Base-by-base conservation (phyloP, 2,888 invertebrate genomes). In the Iselma pallidipennis region DNA sequence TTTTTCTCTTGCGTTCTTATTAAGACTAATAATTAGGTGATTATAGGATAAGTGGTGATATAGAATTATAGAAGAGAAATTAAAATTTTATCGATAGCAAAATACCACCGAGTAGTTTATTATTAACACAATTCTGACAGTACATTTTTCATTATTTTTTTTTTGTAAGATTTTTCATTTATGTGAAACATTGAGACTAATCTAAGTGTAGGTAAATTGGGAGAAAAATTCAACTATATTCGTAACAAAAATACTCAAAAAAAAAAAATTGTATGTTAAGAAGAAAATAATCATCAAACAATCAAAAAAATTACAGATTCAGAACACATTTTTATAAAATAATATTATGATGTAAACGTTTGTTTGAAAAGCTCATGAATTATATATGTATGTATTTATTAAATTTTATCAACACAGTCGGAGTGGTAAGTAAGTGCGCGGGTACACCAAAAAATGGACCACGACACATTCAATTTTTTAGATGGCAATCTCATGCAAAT, bases 31-130 rank as follows among this genome's bases (percentile, higher is more conserved):
- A 37, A 37, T 6, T 37, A 6, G 2, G 6, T 14, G 42, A 4
- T 6, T 14, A n/a, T 6, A n/a, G 14, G 4, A 6, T 37, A 6
- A 37, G 4, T 14, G 6, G 4, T 37, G 42, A 6, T 4, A 4
- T 2, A 37, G 1, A 28, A 51, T n/a, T 14, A 7, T 4, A 23
- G 7, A 25, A 23, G 14, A 48, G 26, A 28, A 45, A 57, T 49
- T 69, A 71, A 71, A 74, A 72, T 71, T 66, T 68, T 61, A 67
- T 72, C 69, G 70, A 75, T 73, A 74, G 74, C 73, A 76, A 76
- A 76, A 76, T 71, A 74, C 77, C 77, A 77, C 71, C 74, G 74
- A 77, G 73, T 70, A 68, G 65, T 73, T 76, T 74, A 71, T 66
- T 66, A 37, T n/a, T n/a, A 71, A 72, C 69, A 71, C 69, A 70